Conservation (phyloP, 37 sponge, comb jelly and placozoan species). For the Petrosia ficiformis region DNA sequence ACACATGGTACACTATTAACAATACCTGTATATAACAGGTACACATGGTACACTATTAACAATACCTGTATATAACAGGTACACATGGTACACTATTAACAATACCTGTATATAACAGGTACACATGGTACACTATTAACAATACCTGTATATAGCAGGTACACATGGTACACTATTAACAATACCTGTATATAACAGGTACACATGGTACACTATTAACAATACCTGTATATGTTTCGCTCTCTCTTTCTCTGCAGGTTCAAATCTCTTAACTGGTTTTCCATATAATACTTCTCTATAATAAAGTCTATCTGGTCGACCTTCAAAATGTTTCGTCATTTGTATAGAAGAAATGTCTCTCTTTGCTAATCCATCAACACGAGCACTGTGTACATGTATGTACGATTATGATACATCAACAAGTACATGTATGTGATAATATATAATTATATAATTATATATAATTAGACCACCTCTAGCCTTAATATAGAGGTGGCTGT, state of each 20-base stretch:
- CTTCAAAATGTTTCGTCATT: slow-evolving; percentile 72
- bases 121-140: too few relatives aligned
- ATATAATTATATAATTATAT: background rate
- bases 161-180: too few relatives aligned
- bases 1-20: too few relatives aligned
- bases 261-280: slow-evolving; percentile 51
- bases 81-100: too few relatives aligned
- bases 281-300: slow-evolving; percentile 59
- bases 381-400: slow-evolving; percentile 56
- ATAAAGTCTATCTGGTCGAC: slow-evolving; percentile 77
- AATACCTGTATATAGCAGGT: too few relatives aligned
- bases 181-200: background rate
- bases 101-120: too few relatives aligned
- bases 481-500: too few relatives aligned
- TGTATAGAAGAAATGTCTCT: slow-evolving; percentile 70
- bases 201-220: background rate
- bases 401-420: background rate
- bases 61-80: too few relatives aligned
- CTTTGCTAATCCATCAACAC: slow-evolving; percentile 84
- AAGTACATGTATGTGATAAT: background rate
- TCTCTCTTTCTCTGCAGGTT: slow-evolving; percentile 39
- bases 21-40: too few relatives aligned
- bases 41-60: too few relatives aligned
- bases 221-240: slow-evolving; percentile 25
- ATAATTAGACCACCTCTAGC: too few relatives aligned